Evolutionary conservation across 2,888 invertebrate genomes (phyloP).

Genomic region (Hirtodrosophila confusa): DNA sequence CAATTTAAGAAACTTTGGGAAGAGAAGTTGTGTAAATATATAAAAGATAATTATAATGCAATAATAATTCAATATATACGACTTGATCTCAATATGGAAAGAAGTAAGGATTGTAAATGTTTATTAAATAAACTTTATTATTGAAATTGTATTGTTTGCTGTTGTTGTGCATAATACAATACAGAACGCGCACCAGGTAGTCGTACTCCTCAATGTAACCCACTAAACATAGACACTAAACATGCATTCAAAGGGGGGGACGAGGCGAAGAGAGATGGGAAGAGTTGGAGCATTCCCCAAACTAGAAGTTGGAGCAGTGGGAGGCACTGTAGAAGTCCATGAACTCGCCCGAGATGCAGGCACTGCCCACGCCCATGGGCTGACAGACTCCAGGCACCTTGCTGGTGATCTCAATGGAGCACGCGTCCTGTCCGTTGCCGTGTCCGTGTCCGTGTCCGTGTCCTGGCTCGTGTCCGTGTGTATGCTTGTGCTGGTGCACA

Average conservation of each 20-base stretch:
- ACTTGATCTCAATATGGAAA: conserved; percentile 54
- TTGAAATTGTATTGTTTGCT: conserved; percentile 32
- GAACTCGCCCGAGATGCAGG: conserved; percentile 82
- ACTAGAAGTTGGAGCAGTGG: conserved; percentile 56
- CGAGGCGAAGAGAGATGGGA: no score
- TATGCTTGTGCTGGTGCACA: conserved; percentile 53
- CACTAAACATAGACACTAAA: conserved; percentile 48
- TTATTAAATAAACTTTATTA: conserved; percentile 58
- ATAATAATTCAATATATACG: no score
- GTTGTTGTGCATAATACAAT: conserved; percentile 19
- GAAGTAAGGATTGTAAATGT: conserved; percentile 22
- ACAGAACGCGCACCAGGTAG: conserved; percentile 64
- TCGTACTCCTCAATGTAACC: conserved; percentile 52
- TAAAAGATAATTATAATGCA: no score
- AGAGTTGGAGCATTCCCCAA: not conserved
- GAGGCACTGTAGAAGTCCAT: conserved; percentile 75
- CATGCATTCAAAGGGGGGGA: conserved; percentile 22
- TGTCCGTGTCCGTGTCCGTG: conserved; percentile 53
- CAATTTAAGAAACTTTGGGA: no score
- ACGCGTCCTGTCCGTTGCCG: conserved; percentile 54
- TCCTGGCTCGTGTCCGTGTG: conserved; percentile 23
- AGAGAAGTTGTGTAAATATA: no score
- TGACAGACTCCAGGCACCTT: conserved; percentile 80
- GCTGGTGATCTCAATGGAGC: conserved; percentile 80
- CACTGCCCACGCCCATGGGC: conserved; percentile 73